Base-by-base conservation (phyloP, 1,140 invertebrate species). In the Forficula auricularia region DNA sequence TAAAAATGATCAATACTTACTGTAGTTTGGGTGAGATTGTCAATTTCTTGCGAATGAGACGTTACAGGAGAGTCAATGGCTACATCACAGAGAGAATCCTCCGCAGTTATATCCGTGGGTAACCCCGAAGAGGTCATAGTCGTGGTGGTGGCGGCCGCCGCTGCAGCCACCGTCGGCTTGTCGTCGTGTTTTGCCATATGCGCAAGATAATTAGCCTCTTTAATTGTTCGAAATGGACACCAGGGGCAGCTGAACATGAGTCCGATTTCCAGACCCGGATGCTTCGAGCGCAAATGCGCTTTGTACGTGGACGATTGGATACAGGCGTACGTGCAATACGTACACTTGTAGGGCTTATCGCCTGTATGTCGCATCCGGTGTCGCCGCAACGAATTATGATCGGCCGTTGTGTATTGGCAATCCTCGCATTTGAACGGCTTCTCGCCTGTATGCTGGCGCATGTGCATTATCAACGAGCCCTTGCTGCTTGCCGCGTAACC, bases 351-450 rank as follows among this genome's bases (percentile, higher is more conserved):
- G 0, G 76, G 71, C 46, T 73, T 75, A 31, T 77, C 69, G 18
- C 79, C 76, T 20, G 74, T 73, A 57, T 90, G 86, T 15, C 73
- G 63, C 60, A 79, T 77, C 45, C 76, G 73, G 59, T 89, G 86
- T 2, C 83, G 68, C 22, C 83, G 62, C 38, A 88, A 63, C 1
- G 82, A 78, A 55, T 87, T 88, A 58, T 86, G 82, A 56, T 88
- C 82, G 1, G 75, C 70, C 3, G 80, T 76, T 3, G 67, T 62
- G 58, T 86, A 90, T 7, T 66, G 61, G 59, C 88, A 92, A 30
- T 67, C 59, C 20, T 76, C 67, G 55, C 88, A 92, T 16, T 70
- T 63, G 57, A 85, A 90, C 0, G 83, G 83, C 54, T 86, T 87
- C 48, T 81, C 78, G 52, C 77, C 64, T 50, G 79, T 81, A 58